Conservation (phyloP, 2,113 vertebrate species). For the Recurvirostra avosetta region DNA sequence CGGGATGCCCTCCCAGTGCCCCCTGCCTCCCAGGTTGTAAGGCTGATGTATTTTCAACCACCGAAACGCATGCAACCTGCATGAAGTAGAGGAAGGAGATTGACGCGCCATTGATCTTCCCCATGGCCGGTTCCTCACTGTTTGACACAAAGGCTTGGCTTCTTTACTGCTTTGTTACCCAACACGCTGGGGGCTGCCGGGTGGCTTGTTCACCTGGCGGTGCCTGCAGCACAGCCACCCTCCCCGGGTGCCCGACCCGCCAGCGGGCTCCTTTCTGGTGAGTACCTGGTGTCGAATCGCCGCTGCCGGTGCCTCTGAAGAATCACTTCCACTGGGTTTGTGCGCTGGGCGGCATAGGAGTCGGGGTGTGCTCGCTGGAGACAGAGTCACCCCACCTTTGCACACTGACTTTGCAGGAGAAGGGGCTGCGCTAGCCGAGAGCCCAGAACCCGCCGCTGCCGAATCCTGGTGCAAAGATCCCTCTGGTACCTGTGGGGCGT, state of each 20-base stretch:
- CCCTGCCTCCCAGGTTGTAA: neutral
- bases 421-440: neutral
- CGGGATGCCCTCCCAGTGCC: fast-evolving
- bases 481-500: neutral
- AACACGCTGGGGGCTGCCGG: fast-evolving
- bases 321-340: neutral
- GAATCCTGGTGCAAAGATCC: neutral
- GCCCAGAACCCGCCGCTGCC: neutral
- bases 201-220: neutral
- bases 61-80: neutral
- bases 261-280: neutral
- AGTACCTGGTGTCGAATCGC: neutral
- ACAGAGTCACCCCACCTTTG: neutral
- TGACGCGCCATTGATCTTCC: neutral
- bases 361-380: fast-evolving
- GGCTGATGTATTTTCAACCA: neutral
- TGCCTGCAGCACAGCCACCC: neutral
- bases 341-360: fast-evolving
- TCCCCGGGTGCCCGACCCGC: fast-evolving
- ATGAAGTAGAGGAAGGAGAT: neutral
- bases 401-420: neutral
- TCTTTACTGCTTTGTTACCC: neutral
- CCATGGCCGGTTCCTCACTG: neutral
- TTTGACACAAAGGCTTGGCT: neutral
- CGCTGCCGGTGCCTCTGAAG: neutral